Evolutionary conservation across 2,797 vertebrate genomes (phyloP).

Genomic region (Antrozous pallidus): DNA sequence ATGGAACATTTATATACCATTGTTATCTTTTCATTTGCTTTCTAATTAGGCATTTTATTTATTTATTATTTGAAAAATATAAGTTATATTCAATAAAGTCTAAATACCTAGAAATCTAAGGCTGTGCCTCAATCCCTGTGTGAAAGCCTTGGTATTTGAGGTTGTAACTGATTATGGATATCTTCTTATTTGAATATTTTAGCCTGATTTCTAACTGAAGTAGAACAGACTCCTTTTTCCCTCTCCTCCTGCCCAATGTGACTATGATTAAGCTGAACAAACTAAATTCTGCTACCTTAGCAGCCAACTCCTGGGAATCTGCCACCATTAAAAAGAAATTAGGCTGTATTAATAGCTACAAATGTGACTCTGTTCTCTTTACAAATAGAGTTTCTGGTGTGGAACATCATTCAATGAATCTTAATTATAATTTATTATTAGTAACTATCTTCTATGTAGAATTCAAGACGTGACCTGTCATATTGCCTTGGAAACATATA

Average conservation of each 20-base stretch:
- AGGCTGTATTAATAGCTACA: background rate
- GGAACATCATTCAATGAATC: slow-evolving; percentile 48
- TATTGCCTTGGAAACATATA: slow-evolving; percentile 38
- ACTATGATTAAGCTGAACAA: slow-evolving; percentile 26
- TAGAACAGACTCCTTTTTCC: background rate
- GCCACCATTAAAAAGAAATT: background rate
- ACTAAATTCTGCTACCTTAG: background rate
- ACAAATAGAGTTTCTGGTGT: slow-evolving; percentile 36
- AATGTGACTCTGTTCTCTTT: background rate
- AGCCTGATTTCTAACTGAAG: background rate
- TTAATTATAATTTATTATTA: slow-evolving; percentile 47
- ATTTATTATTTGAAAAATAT: background rate
- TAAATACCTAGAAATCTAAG: background rate
- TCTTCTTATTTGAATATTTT: background rate
- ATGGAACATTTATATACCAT: background rate
- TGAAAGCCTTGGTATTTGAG: background rate
- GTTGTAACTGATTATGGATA: background rate
- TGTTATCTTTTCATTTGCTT: background rate
- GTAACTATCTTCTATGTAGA: slow-evolving; percentile 8
- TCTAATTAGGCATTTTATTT: background rate
- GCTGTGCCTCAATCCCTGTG: background rate
- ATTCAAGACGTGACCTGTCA: background rate
- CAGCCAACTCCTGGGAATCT: background rate
- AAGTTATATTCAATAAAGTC: background rate
- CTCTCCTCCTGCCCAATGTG: background rate